phyloP scores from a whole-genome alignment of 2,113 vertebrate genomes.

The Plectropomus leopardus region DNA sequence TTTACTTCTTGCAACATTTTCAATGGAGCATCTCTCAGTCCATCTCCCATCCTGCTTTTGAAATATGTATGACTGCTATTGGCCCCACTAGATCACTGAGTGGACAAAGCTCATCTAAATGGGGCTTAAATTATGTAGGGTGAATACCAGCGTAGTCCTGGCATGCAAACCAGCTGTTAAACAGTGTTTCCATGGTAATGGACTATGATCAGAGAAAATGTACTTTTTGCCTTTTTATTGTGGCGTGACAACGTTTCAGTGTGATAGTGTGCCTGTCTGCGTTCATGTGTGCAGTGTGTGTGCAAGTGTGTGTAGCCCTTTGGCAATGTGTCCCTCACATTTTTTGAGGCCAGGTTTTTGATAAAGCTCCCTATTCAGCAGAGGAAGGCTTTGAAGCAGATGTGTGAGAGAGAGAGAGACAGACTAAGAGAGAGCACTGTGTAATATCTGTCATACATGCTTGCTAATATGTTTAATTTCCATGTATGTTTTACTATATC shows the following conservation, averaged over 20 bases:
- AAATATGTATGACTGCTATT: constrained; percentile 72
- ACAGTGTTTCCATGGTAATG: constrained; percentile 67
- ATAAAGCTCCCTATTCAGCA: constrained; percentile 59
- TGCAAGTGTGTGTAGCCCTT: constrained; percentile 36
- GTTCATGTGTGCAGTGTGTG: neutral
- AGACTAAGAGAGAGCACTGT: neutral
- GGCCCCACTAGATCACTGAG: constrained; percentile 61
- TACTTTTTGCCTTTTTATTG: constrained; percentile 33
- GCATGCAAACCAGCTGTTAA: constrained; percentile 72
- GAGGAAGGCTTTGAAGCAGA: constrained; percentile 55
- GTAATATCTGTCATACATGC: neutral
- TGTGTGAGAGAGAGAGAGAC: constrained; percentile 5
- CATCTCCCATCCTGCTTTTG: constrained; percentile 36
- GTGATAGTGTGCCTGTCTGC: constrained; percentile 17
- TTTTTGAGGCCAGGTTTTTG: constrained; percentile 53
- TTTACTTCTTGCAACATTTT: constrained; percentile 13
- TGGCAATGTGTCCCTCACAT: constrained; percentile 61
- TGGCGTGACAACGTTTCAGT: constrained; percentile 44
- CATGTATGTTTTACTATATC: neutral
- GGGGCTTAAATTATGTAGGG: constrained; percentile 69
- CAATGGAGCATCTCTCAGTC: neutral
- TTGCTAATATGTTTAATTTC: neutral
- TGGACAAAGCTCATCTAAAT: constrained; percentile 74
- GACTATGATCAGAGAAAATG: constrained; percentile 31
- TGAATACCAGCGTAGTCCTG: constrained; percentile 47